Percentiles rank a stretch among this genome's conserved stretches.
phyloP scores from a whole-genome alignment of 2,888 invertebrate species.

The Ecliptopera silaceata region DNA sequence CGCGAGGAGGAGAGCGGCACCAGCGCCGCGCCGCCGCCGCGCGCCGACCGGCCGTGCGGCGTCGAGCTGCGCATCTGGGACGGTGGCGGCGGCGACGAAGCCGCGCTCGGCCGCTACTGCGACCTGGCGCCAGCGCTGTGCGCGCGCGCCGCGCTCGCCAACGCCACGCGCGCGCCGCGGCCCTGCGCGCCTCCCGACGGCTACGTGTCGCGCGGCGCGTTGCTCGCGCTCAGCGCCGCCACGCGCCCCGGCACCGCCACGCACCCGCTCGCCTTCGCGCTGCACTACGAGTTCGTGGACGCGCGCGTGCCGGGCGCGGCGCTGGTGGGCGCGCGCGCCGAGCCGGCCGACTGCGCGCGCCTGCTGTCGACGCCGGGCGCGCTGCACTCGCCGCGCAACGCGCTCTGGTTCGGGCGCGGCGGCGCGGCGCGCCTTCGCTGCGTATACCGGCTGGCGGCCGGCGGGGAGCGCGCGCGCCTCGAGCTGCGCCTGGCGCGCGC shows the following conservation, averaged over 20 bases:
- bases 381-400: constrained; percentile 90
- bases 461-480: constrained; percentile 85
- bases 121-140: constrained; percentile 90
- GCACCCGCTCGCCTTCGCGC: constrained; percentile 88
- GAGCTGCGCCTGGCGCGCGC: constrained; percentile 84
- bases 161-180: constrained; percentile 88
- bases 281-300: constrained; percentile 93
- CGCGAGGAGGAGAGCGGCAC: constrained; percentile 61
- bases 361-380: constrained; percentile 73
- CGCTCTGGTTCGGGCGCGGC: constrained; percentile 92
- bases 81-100: constrained; percentile 84
- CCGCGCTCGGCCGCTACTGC: constrained; percentile 87
- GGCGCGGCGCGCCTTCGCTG: constrained; percentile 90
- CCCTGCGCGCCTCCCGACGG: constrained; percentile 92
- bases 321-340: constrained; percentile 74
- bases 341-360: constrained; percentile 64
- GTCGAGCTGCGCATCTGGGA: constrained; percentile 90
- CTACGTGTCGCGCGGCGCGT: constrained; percentile 83
- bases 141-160: constrained; percentile 90
- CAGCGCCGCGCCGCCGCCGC: constrained; percentile 28
- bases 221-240: constrained; percentile 70
- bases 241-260: constrained; percentile 89
- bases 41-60: constrained; percentile 74
- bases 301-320: constrained; percentile 88
- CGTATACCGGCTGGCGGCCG: constrained; percentile 88